Base-by-base conservation (phyloP, 2,888 invertebrate genomes). In the Tiliacea citrago region DNA sequence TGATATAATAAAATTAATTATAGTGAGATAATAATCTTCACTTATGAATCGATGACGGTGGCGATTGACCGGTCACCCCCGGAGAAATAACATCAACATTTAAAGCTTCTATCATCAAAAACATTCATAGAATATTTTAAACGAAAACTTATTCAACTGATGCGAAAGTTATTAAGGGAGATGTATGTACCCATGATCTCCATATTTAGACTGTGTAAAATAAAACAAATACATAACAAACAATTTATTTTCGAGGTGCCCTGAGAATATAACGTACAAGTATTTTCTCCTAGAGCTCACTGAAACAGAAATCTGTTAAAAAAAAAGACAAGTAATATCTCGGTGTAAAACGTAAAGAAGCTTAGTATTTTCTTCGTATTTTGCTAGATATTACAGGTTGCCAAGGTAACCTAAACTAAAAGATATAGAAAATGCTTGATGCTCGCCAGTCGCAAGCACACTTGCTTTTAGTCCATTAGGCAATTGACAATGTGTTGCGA, bases 401-500 rank as follows among this genome's bases (percentile, higher is more conserved):
- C 49, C 13, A 58, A 66, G 18, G 53, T 47, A 42, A 49, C 39
- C 60, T 16, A n/a, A 60, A 62, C 12, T 47, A 49, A 47, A 65
- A 65, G 60, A 39, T 2, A 21, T 13, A 53, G 61, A 45, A 51
- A 53, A 53, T 57, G 35, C 18, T 62, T 35, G 68, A 65, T 29
- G 21, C 16, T 42, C 16, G 18, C 71, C 3, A 16, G 24, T 45
- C 39, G 10, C 4, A 51, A 35, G 18, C 12, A 21, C 9, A 21
- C 29, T 74, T 53, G 53, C 29, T 88, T 84, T 84, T 81, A 81
- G 77, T 70, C 84, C 75, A 86, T 88, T 89, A 88, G 75, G 80
- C 88, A 90, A 90, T 91, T 90, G 87, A 71, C 49, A 70, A 76
- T 77, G 73, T 74, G 68, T 77, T 80, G 77, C 76, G 75, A 76